Conservation (phyloP, 1,140 invertebrate species). For the Euwallacea similis region DNA sequence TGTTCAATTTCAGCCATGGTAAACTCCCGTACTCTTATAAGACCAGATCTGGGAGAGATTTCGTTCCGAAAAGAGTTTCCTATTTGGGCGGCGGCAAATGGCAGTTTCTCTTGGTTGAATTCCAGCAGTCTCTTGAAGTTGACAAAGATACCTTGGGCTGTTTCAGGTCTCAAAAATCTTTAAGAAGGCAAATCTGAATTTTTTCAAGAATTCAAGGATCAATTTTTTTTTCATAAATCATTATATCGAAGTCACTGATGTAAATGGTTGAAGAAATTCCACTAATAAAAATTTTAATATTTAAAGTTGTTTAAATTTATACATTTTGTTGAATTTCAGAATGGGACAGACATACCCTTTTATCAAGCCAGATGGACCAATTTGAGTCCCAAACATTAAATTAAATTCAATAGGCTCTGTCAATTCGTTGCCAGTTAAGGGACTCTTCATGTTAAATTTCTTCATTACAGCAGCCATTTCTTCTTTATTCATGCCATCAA, state of each 20-base stretch:
- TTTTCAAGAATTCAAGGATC: not conserved
- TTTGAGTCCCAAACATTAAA: constrained; percentile 97
- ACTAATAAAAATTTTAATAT: not conserved
- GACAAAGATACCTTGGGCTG: constrained; percentile 99
- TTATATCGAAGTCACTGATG: too few species aligned
- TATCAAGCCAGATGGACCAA: constrained; percentile 91
- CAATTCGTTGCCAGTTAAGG: constrained; percentile 90
- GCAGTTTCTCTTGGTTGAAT: constrained; percentile 95
- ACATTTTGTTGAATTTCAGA: not conserved
- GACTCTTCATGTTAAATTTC: constrained; percentile 93
- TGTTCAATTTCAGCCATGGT: constrained; percentile 99
- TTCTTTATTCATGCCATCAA: constrained; percentile 86
- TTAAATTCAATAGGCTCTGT: constrained; percentile 97
- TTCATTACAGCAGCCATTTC: constrained; percentile 84
- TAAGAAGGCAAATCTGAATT: not conserved
- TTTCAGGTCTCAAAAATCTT: constrained; percentile 92
- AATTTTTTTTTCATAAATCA: not conserved
- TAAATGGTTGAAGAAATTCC: too few species aligned
- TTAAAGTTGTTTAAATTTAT: not conserved
- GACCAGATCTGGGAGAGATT: constrained; percentile 96
- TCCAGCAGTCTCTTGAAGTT: constrained; percentile 97
- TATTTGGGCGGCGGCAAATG: constrained; percentile 98
- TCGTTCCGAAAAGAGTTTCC: constrained; percentile 99
- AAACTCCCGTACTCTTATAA: constrained; percentile 96
- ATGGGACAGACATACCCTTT: constrained; percentile 67